Conservation (phyloP, 2,888 invertebrate species). For the Nipponacmea schrenckii region DNA sequence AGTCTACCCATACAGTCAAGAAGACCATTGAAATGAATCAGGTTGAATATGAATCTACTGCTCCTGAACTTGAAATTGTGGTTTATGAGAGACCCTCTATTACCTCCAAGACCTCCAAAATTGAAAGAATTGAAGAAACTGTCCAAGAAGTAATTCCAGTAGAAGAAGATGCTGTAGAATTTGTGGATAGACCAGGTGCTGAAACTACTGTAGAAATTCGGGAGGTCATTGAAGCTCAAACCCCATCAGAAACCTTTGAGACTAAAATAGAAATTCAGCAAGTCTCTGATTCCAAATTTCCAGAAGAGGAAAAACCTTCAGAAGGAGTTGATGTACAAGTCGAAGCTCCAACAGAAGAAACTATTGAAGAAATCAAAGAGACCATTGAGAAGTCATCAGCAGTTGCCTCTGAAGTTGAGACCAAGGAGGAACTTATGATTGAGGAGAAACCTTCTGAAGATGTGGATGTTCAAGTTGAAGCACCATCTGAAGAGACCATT, state of each 20-base stretch:
- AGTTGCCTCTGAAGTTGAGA: slow-evolving; percentile 26
- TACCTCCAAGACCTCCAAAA: slow-evolving; percentile 14
- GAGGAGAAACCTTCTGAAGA: slow-evolving; percentile 19
- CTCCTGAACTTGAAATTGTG: slow-evolving; percentile 21
- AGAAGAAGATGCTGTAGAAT: slow-evolving; percentile 24
- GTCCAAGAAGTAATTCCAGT: slow-evolving; percentile 22
- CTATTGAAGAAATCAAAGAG: slow-evolving; percentile 39
- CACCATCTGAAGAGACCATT: slow-evolving; percentile 16
- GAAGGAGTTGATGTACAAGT: slow-evolving; percentile 14
- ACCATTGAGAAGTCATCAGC: slow-evolving; percentile 30
- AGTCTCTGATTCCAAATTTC: slow-evolving; percentile 12
- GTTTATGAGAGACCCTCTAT: slow-evolving; percentile 21
- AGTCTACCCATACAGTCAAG: slow-evolving; percentile 9
- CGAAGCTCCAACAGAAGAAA: slow-evolving; percentile 18
- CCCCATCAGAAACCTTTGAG: slow-evolving; percentile 10
- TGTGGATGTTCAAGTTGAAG: slow-evolving; percentile 20
- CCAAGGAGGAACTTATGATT: slow-evolving; percentile 20
- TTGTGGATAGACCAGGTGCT: slow-evolving; percentile 25
- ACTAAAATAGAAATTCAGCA: slow-evolving; percentile 11
- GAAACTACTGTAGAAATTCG: slow-evolving; percentile 26
- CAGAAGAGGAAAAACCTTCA: slow-evolving; percentile 12
- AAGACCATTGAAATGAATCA: slow-evolving; percentile 26
- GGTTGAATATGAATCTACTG: slow-evolving; percentile 23
- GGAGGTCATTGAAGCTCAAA: slow-evolving; percentile 9
- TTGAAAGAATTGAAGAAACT: slow-evolving; percentile 26